Evolutionary conservation across 2,888 invertebrate species (phyloP).

Genomic region (Eutolmus rufibarbis): DNA sequence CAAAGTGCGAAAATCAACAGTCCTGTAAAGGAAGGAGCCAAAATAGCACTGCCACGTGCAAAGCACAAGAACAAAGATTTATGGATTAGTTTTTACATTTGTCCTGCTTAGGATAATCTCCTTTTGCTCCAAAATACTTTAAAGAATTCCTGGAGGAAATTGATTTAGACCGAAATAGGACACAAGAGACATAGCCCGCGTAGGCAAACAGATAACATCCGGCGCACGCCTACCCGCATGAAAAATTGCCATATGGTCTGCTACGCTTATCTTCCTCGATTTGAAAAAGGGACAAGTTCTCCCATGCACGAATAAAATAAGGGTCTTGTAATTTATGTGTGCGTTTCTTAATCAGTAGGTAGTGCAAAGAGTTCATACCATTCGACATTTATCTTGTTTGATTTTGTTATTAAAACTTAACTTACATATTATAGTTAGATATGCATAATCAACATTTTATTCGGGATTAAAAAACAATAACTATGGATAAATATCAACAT

Average conservation of each 20-base stretch:
- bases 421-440: too few relatives aligned
- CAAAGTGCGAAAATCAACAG: background rate
- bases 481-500: too few relatives aligned
- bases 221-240: conserved; percentile 12
- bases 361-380: background rate
- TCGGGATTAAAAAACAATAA: too few relatives aligned
- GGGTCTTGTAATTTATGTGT: background rate
- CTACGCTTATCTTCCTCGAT: background rate
- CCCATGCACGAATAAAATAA: background rate
- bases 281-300: background rate
- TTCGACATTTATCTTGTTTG: background rate
- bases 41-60: background rate
- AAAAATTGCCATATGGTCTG: background rate
- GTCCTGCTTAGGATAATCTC: background rate
- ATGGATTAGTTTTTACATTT: background rate
- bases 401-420: background rate
- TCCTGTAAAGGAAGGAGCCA: background rate
- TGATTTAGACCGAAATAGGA: background rate
- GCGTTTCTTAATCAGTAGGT: background rate
- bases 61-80: background rate
- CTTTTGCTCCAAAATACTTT: background rate
- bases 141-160: background rate
- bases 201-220: conserved; percentile 18
- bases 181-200: background rate
- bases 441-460: too few relatives aligned